Evolutionary conservation across 2,888 invertebrate genomes (phyloP).

Genomic region (Branchipolynoe longqiensis): DNA sequence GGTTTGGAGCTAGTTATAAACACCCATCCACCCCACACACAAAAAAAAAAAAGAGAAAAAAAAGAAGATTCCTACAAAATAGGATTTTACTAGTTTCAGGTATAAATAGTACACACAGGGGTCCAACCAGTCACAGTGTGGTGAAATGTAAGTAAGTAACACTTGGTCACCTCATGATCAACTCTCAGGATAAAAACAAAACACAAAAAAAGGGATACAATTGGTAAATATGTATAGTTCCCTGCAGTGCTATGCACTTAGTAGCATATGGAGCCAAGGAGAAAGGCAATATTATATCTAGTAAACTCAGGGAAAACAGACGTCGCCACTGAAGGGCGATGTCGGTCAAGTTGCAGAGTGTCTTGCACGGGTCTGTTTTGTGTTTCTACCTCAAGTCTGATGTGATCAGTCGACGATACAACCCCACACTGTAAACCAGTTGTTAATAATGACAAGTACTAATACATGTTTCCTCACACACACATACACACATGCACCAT

Average conservation of each 20-base stretch:
- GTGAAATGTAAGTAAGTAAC: no score
- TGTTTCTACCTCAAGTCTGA: constrained; percentile 26
- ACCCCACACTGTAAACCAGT: background rate
- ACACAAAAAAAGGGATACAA: constrained; percentile 15
- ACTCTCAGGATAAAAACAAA: constrained; percentile 46
- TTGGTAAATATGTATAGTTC: constrained; percentile 53
- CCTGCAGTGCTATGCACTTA: constrained; percentile 18
- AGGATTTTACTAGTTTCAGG: constrained; percentile 20
- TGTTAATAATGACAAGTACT: constrained; percentile 5
- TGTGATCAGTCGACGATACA: constrained; percentile 20
- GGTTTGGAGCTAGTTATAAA: background rate
- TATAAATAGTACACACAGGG: background rate
- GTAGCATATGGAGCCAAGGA: constrained; percentile 18
- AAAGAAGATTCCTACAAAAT: constrained; percentile 1
- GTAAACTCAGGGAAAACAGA: constrained; percentile 52
- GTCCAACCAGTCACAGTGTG: background rate
- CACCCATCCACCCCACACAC: background rate
- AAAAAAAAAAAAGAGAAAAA: constrained; percentile 18
- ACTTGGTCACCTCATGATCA: constrained; percentile 40
- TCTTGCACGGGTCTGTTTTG: constrained; percentile 28
- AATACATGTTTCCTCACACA: no score
- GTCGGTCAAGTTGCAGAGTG: no score
- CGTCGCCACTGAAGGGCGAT: no score
- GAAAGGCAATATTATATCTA: constrained; percentile 49
- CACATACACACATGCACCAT: no score